A percentile compares a stretch with the other conserved stretches of the same genome.
These are phyloP conservation scores for Athene noctua DNA, from an alignment of 2,113 vertebrate species.

Conservation along the genomic window DNA sequence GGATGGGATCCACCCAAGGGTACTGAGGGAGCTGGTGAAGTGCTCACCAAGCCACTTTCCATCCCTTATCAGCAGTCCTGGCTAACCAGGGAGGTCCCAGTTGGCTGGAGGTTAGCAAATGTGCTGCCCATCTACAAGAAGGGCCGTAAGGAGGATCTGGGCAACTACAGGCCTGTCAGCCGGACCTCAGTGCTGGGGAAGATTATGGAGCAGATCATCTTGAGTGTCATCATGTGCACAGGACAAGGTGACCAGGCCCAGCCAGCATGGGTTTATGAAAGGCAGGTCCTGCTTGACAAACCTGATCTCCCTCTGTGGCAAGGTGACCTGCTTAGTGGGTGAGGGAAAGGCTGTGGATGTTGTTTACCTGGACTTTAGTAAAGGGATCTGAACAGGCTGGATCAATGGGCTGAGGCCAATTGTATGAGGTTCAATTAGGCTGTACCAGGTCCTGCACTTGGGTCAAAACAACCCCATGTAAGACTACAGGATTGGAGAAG, in stretches of 20 bases:
- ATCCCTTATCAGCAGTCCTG: too few relatives aligned
- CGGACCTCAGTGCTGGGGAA: not conserved
- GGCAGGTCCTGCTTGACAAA: not conserved
- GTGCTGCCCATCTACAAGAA: not conserved
- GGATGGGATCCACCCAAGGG: not conserved
- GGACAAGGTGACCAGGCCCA: not conserved
- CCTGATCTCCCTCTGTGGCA: not conserved
- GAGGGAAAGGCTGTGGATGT: not conserved
- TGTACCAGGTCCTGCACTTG: not conserved
- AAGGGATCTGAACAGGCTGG: not conserved
- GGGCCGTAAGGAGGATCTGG: not conserved
- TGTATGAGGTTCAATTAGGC: not conserved
- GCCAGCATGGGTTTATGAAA: not conserved
- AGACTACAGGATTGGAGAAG: too few relatives aligned
- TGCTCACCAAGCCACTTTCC: not conserved
- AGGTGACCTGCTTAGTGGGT: not conserved
- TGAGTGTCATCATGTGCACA: not conserved
- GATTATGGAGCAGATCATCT: not conserved
- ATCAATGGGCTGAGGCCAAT: fast-evolving
- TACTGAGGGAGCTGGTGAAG: not conserved
- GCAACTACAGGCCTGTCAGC: not conserved
- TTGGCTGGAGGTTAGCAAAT: too few relatives aligned
- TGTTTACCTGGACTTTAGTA: not conserved
- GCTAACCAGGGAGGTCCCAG: not conserved
- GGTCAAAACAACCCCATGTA: not conserved